Evolutionary conservation across 2,113 vertebrate species (phyloP), one percentile per base, ranked within the genome.

Genomic region (Mus spicilegus): DNA sequence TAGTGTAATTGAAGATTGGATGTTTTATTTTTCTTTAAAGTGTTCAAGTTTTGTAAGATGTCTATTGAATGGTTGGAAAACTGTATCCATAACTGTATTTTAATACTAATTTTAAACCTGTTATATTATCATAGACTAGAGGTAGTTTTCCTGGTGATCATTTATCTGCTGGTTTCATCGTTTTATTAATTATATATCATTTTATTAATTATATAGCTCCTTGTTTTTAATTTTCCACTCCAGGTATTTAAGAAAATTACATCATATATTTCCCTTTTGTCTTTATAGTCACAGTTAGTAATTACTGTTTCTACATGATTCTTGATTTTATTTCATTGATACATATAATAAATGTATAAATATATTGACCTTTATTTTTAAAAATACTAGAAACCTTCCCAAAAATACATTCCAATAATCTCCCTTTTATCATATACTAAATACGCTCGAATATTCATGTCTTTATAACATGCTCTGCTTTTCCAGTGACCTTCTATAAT

Each of bases 131-230:
- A 65, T 63, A 56, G 3, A 4, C 1, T 22, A 70, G 5, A 14
- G 65, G 82, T 82, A n/a, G 7, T 42, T 80, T 93, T 76, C 33
- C 5, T 8, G 61, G 4, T 17, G 61, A 58, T 84, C 12, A 89
- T 77, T 85, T 93, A 13, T 90, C 16, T 91, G 75, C 90, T 92
- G 1, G 22, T 12, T 89, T 95, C 42, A 42, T 42, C 42, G 78
- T 65, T 76, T 58, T 94, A 58, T 72, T 2, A 56, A 77, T 61
- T 78, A 82, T 88, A 46, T 63, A 5, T 42, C 42, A 82, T 65
- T 76, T 58, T 94, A 58, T 72, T 2, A 56, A 77, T 61, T 78
- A 82, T 88, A 46, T 63, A 5, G 11, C 1, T n/a, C 46, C 39
- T 46, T 73, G 0, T 2, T 93, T 96, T 88, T 78, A 85, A 76